phyloP scores from a whole-genome alignment of 2,113 vertebrate genomes.

The Rhinogobius similis region DNA sequence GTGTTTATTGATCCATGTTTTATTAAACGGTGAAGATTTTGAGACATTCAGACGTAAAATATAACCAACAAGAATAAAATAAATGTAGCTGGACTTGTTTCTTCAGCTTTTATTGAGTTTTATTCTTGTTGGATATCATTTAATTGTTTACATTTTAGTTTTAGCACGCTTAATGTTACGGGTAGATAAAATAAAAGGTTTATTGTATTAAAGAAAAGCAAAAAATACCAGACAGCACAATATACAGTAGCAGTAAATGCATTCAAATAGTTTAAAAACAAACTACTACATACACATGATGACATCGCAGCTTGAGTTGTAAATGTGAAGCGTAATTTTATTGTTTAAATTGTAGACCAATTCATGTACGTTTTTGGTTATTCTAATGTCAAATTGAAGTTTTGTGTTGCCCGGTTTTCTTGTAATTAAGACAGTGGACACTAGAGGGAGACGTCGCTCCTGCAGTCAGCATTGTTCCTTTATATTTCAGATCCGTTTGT shows the following conservation, averaged over 20 bases:
- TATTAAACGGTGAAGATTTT: too few species aligned
- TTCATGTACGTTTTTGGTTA: neutral
- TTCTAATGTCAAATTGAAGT: neutral
- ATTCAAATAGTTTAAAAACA: constrained; percentile 29
- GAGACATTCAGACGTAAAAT: too few species aligned
- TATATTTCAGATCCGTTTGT: neutral
- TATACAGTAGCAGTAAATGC: constrained; percentile 30
- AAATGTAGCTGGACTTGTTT: too few species aligned
- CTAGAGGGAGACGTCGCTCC: constrained; percentile 1
- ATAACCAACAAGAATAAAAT: too few species aligned
- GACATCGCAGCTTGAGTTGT: constrained; percentile 23
- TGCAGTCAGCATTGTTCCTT: too few species aligned
- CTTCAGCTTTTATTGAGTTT: too few species aligned
- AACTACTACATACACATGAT: constrained; percentile 7
- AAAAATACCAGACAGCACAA: constrained; percentile 27
- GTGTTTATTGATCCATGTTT: neutral
- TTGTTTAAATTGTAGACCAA: neutral
- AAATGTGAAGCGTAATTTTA: neutral
- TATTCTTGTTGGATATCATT: too few species aligned
- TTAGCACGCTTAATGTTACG: neutral
- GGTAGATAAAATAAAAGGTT: neutral
- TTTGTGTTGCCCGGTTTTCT: neutral
- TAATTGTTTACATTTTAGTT: neutral
- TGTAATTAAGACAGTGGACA: neutral
- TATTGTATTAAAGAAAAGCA: neutral